Conservation (phyloP, 1,140 invertebrate species). For the Philaenus spumarius region DNA sequence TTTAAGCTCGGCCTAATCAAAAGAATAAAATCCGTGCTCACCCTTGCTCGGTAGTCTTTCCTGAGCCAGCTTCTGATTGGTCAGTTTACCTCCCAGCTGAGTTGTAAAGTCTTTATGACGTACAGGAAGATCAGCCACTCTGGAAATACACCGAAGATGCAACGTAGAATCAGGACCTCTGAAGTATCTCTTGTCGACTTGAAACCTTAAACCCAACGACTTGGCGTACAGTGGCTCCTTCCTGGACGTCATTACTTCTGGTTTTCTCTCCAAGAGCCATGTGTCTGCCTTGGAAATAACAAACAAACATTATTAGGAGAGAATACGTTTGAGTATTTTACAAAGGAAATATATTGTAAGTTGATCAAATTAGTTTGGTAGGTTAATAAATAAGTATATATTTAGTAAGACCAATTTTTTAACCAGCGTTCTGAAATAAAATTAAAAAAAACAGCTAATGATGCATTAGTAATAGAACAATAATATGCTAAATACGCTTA, state of each 20-base stretch:
- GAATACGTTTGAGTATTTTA: no score
- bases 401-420: no score
- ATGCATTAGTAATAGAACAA: no score
- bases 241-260: conserved; percentile 8
- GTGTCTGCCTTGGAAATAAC: conserved; percentile 23
- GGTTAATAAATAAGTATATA: no score
- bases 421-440: no score
- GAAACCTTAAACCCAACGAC: conserved; percentile 21
- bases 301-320: no score
- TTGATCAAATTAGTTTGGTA: no score
- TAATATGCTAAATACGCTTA: no score
- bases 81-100: conserved; percentile 7
- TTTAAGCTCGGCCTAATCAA: no score
- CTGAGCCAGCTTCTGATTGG: conserved; percentile 20
- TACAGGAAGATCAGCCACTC: conserved; percentile 55
- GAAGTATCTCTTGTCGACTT: conserved; percentile 26
- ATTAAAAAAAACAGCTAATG: no score
- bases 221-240: conserved; percentile 18
- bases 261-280: conserved; percentile 15
- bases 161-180: conserved; percentile 14
- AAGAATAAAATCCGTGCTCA: no score
- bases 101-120: conserved; percentile 4
- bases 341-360: no score
- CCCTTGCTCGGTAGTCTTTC: conserved; percentile 4
- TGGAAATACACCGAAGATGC: conserved; percentile 63